Base-by-base conservation (phyloP, 1,140 invertebrate genomes). In the Hyles euphorbiae region DNA sequence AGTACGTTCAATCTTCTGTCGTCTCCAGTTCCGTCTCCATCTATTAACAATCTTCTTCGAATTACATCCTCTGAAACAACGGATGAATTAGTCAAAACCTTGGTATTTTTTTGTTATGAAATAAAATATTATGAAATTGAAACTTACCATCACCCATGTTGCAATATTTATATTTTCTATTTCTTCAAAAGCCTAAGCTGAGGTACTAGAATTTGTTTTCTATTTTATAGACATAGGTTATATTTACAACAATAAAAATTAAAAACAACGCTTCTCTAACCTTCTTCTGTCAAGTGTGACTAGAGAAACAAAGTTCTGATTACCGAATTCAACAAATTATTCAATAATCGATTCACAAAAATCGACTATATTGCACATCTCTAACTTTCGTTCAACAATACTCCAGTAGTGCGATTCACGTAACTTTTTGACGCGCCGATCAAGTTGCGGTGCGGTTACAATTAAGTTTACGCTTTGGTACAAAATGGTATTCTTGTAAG, bases 21-120 rank as follows among this genome's bases (percentile, higher is more conserved):
- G 88, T 99, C 98, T 48, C 97, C 97, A 33, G 96, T 97, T 33
- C 97, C 97, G 92, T 99, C 98, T 34, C 97, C 97, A 87, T 99
- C 98, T 77, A 98, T 97, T 7, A 98, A 87, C 11, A 99, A 87
- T 63, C 97, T 91, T 65, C 96, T 91, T 67, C 95, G 93, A 62
- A 98, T 98, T 50, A 99, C 95, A 84, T 98, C 97, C 89, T 98
- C 97, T 97, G 78, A 3, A 93, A 92, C 63, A 43, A 52, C n/a
- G 58, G 44, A 52, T 54, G 34, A 52, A 55, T 43, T 5, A 3
- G 12, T 48, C 7, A 48, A n/a, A 48, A 48, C 7, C 10, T 5
- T 40, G 2, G 4, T 5, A 40, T 5, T 5, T 8, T n/a, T 40
- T 62, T 45, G 34, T 10, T 53, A 54, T 53, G 55, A 40, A 58